Evolutionary conservation across 2,113 vertebrate species (phyloP).

Genomic region (Chlamydotis undulata): DNA sequence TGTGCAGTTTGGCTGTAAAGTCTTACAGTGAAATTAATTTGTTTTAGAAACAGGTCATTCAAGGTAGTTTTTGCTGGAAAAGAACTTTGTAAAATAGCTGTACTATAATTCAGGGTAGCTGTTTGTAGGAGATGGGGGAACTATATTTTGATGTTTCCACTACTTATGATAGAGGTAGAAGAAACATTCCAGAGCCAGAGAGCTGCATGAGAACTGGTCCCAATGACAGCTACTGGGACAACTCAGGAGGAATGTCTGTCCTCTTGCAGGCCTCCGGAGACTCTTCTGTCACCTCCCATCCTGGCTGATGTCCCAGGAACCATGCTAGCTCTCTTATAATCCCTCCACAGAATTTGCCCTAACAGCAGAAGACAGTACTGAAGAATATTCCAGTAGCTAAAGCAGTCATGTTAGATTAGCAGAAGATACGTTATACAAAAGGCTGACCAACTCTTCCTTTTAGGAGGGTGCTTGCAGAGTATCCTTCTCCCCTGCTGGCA

Average conservation of each 20-base stretch:
- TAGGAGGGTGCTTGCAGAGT: neutral
- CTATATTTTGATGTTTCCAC: neutral
- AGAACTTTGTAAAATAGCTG: neutral
- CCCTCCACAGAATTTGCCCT: neutral
- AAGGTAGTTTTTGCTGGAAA: neutral
- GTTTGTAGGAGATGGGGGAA: neutral
- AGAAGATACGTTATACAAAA: neutral
- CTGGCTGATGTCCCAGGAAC: neutral
- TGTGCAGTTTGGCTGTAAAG: neutral
- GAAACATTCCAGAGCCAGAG: neutral
- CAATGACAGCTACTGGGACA: neutral
- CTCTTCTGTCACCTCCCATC: neutral
- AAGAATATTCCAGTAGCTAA: neutral
- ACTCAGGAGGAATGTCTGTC: neutral
- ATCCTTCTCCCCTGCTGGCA: neutral
- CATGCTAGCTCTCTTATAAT: neutral
- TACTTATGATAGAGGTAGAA: neutral
- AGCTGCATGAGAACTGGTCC: neutral
- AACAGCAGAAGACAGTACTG: neutral
- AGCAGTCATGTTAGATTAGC: neutral
- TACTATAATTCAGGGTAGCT: neutral
- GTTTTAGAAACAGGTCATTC: neutral
- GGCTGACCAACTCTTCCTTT: neutral
- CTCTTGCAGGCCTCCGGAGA: neutral
- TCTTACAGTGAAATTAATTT: neutral